Evolutionary conservation across 2,113 vertebrate genomes (phyloP).

Genomic region (Salvelinus alpinus): DNA sequence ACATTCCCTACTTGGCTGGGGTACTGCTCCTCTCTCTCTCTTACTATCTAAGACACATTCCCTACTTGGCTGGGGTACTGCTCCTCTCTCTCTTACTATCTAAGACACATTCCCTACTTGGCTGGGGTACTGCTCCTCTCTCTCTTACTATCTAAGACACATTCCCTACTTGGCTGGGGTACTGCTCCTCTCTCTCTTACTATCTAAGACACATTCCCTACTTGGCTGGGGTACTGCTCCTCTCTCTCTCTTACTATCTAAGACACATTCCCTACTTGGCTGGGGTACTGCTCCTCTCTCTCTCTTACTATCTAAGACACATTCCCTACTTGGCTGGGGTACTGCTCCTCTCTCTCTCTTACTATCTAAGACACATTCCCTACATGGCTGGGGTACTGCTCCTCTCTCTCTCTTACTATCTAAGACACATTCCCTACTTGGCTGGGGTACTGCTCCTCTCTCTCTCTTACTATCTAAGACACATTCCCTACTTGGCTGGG

Average conservation of each 20-base stretch:
- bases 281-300: conserved; percentile 93
- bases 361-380: background rate
- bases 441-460: conserved; percentile 93
- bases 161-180: background rate
- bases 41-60: no score
- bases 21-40: no score
- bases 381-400: background rate
- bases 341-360: conserved; percentile 9
- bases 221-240: conserved; percentile 87
- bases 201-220: no score
- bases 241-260: background rate
- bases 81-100: conserved; percentile 77
- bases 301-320: conserved; percentile 44
- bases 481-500: conserved; percentile 1
- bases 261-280: conserved; percentile 15
- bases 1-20: no score
- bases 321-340: conserved; percentile 2
- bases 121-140: conserved; percentile 13
- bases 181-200: no score
- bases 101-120: background rate
- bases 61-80: conserved; percentile 82
- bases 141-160: background rate
- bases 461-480: conserved; percentile 59
- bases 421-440: no score
- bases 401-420: no score